A percentile compares a stretch with the other conserved stretches of the same genome.
Evolutionary conservation across 2,888 invertebrate genomes (phyloP).

Genomic region (Epistrophe grossulariae): DNA sequence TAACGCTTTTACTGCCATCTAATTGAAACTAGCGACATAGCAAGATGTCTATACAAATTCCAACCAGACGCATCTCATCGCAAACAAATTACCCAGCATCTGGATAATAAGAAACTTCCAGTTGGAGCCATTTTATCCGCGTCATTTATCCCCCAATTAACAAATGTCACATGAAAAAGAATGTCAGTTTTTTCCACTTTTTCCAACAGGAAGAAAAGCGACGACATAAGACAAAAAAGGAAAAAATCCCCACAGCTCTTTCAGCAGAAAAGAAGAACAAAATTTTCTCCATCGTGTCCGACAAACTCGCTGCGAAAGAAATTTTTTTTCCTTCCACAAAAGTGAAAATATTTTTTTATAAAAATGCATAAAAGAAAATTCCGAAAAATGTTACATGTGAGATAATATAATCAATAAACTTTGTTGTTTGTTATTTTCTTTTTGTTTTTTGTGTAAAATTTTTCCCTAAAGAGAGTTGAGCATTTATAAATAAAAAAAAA

Average conservation of each 20-base stretch:
- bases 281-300: constrained; percentile 70
- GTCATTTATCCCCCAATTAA: constrained; percentile 47
- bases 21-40: neutral
- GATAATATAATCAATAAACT: constrained; percentile 64
- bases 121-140: constrained; percentile 68
- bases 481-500: constrained; percentile 61
- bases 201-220: constrained; percentile 64
- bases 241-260: constrained; percentile 54
- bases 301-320: constrained; percentile 48
- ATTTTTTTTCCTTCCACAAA: constrained; percentile 56
- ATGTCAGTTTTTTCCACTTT: constrained; percentile 64
- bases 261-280: constrained; percentile 55
- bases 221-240: constrained; percentile 60
- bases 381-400: constrained; percentile 71
- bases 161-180: constrained; percentile 62
- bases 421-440: constrained; percentile 71
- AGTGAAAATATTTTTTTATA: constrained; percentile 52
- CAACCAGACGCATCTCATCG: constrained; percentile 65
- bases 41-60: constrained; percentile 37
- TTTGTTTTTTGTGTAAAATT: constrained; percentile 69
- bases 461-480: constrained; percentile 62
- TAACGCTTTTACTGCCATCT: constrained; percentile 17
- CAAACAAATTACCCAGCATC: constrained; percentile 66
- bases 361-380: constrained; percentile 73
- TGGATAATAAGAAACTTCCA: constrained; percentile 55